A percentile compares a stretch with the other conserved stretches of the same genome.
phyloP scores from a whole-genome alignment of 1,140 invertebrate genomes.

The Phymorhynchus buccinoides region DNA sequence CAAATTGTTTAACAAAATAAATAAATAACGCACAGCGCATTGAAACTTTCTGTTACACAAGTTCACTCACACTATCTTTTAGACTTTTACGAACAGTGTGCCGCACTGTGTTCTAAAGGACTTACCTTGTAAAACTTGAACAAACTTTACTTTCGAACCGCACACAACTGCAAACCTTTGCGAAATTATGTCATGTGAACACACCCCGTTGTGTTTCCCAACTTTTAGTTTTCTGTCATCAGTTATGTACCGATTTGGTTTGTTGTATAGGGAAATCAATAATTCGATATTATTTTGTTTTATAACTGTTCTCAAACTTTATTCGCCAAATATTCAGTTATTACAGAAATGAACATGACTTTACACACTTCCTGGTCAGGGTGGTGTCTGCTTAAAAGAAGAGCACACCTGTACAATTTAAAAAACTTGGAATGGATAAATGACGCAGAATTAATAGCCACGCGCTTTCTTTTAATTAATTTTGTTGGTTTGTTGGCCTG shows the following conservation, averaged over 20 bases:
- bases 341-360: no score
- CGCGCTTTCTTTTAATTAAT: no score
- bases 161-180: neutral
- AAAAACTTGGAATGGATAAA: neutral
- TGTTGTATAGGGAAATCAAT: no score
- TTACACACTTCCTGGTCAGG: neutral
- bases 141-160: slow-evolving; percentile 11
- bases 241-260: no score
- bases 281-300: no score
- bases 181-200: neutral
- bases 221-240: neutral
- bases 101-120: neutral
- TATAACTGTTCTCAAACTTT: no score
- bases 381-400: neutral
- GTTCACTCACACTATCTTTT: neutral
- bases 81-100: neutral
- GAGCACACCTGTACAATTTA: neutral
- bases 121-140: neutral
- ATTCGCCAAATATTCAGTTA: no score
- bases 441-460: neutral
- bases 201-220: neutral
- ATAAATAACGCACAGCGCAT: neutral
- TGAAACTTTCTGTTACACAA: neutral
- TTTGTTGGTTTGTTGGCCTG: no score
- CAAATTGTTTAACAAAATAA: neutral